A percentile compares a stretch with the other conserved stretches of the same genome.
Evolutionary conservation across 2,113 vertebrate species (phyloP).

Genomic region (Syrmaticus mikado): DNA sequence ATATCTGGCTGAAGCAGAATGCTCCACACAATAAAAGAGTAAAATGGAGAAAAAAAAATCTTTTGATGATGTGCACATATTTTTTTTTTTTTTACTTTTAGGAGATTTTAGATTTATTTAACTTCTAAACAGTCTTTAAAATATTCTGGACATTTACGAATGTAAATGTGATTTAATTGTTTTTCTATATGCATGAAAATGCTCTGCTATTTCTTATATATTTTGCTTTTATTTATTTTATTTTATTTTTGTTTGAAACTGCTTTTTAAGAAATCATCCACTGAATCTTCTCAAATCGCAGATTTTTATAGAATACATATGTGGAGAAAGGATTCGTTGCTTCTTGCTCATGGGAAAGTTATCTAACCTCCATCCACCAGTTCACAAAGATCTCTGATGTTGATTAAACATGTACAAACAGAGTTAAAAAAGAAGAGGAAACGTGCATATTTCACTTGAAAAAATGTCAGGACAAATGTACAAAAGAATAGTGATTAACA

Average conservation of each 20-base stretch:
- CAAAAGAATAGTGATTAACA: constrained; percentile 14
- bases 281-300: background rate
- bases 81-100: background rate
- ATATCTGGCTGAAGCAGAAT: background rate
- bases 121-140: background rate
- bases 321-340: background rate
- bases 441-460: constrained; percentile 30
- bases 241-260: background rate
- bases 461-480: constrained; percentile 24
- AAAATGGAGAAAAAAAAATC: background rate
- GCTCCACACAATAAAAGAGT: background rate
- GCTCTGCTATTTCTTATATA: background rate
- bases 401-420: constrained; percentile 70
- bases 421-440: background rate
- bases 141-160: background rate
- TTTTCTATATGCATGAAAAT: background rate
- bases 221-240: background rate
- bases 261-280: background rate
- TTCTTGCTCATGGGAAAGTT: constrained; percentile 53
- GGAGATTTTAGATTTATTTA: background rate
- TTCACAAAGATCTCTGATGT: constrained; percentile 58
- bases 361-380: background rate
- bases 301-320: background rate
- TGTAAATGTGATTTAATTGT: background rate
- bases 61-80: background rate